phyloP scores from a whole-genome alignment of 1,140 invertebrate genomes.

The Samia ricini region DNA sequence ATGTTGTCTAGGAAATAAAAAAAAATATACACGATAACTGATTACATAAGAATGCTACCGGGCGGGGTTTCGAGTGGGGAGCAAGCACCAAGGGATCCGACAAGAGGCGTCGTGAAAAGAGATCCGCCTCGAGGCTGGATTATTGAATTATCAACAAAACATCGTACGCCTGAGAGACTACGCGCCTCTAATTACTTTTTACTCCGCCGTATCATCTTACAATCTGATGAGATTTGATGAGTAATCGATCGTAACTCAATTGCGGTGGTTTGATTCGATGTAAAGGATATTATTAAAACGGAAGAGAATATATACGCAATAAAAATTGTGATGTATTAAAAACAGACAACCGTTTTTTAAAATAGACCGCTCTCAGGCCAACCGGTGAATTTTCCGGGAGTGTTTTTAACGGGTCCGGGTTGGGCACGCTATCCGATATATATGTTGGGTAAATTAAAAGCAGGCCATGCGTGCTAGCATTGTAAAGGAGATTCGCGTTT shows the following conservation, averaged over 20 bases:
- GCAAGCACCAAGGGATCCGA: slow-evolving; percentile 20
- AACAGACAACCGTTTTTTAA: slow-evolving; percentile 29
- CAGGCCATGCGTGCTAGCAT: slow-evolving; percentile 62
- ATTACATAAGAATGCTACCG: slow-evolving; percentile 62
- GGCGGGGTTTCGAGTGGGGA: slow-evolving; percentile 38
- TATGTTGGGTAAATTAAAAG: slow-evolving; percentile 74
- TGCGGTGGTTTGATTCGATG: slow-evolving; percentile 38
- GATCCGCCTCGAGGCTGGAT: slow-evolving; percentile 56
- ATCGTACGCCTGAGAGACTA: slow-evolving; percentile 62
- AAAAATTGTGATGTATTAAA: slow-evolving; percentile 36
- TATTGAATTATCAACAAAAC: slow-evolving; percentile 77
- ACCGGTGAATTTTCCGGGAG: slow-evolving; percentile 52
- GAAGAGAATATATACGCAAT: slow-evolving; percentile 30
- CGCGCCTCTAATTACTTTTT: slow-evolving; percentile 70
- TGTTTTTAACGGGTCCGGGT: slow-evolving; percentile 60
- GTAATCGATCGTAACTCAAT: slow-evolving; percentile 61
- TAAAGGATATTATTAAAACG: slow-evolving; percentile 37
- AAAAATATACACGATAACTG: slow-evolving; percentile 68
- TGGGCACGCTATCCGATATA: slow-evolving; percentile 53
- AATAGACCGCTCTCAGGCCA: slow-evolving; percentile 16
- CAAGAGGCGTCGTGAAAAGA: slow-evolving; percentile 52
- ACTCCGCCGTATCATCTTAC: slow-evolving; percentile 59
- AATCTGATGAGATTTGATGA: slow-evolving; percentile 56
- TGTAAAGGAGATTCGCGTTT: slow-evolving; percentile 57
- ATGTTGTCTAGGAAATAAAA: slow-evolving; percentile 60